Percentiles rank a stretch among this genome's conserved stretches.
Evolutionary conservation across 2,797 vertebrate genomes (phyloP).

Genomic region (Orestias chungarensis): DNA sequence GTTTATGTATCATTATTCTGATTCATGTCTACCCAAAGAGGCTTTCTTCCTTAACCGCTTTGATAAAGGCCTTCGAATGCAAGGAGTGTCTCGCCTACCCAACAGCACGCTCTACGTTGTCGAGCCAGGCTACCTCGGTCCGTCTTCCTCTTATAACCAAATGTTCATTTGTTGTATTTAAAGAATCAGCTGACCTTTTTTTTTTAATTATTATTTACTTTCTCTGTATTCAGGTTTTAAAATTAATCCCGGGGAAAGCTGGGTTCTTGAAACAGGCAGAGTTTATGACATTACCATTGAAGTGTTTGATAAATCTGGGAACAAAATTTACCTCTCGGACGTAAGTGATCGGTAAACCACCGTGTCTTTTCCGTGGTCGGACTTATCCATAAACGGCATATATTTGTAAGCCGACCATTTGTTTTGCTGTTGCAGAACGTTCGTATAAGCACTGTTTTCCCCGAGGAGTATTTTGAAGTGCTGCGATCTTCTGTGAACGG

Average conservation of each 20-base stretch:
- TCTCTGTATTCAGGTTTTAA: conserved; percentile 84
- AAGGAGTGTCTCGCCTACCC: conserved; percentile 90
- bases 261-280: conserved; percentile 90
- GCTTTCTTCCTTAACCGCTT: conserved; percentile 70
- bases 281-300: conserved; percentile 88
- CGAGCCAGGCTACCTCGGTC: conserved; percentile 92
- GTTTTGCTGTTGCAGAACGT: conserved; percentile 82
- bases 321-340: conserved; percentile 90
- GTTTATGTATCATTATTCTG: neutral
- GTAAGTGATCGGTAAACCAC: conserved; percentile 79
- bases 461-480: conserved; percentile 85
- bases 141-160: conserved; percentile 8
- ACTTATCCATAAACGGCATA: neutral
- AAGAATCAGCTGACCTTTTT: conserved; percentile 8
- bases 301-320: conserved; percentile 92
- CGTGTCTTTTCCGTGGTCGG: too few relatives aligned
- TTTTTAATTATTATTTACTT: too few relatives aligned
- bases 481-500: conserved; percentile 90
- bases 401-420: neutral
- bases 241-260: conserved; percentile 90
- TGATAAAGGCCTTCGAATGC: conserved; percentile 87
- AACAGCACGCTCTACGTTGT: conserved; percentile 94
- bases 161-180: neutral
- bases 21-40: neutral
- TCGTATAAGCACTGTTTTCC: conserved; percentile 82